These are phyloP conservation scores for Loris lydekkerianus DNA, from an alignment of 2,797 vertebrate species.

Conservation along the genomic window DNA sequence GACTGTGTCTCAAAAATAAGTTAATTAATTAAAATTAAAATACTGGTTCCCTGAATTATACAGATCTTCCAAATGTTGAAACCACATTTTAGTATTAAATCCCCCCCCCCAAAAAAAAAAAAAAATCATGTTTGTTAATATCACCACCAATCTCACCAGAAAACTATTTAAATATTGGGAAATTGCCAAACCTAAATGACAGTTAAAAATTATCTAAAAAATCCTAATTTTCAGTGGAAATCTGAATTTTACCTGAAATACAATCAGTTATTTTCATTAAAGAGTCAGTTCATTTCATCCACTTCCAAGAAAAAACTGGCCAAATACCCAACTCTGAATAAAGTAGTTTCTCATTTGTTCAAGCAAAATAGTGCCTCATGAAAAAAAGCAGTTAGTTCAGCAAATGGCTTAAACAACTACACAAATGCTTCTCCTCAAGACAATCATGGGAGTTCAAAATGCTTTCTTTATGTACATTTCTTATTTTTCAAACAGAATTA, in stretches of 20 bases:
- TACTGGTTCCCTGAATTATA: background rate
- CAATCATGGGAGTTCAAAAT: background rate
- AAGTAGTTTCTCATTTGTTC: background rate
- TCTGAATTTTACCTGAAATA: background rate
- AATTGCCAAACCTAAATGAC: slow-evolving; percentile 3
- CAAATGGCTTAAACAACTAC: background rate
- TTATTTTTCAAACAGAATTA: background rate
- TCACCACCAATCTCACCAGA: background rate
- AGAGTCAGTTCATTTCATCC: background rate
- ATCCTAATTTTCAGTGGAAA: background rate
- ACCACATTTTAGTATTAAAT: slow-evolving; percentile 19
- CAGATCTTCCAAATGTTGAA: background rate
- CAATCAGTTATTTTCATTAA: background rate
- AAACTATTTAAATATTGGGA: background rate
- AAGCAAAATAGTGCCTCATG: background rate
- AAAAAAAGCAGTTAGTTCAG: background rate
- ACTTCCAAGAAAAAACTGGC: background rate
- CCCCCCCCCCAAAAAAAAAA: no score
- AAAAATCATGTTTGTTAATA: slow-evolving; percentile 20
- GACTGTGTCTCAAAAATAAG: no score
- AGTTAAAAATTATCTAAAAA: background rate
- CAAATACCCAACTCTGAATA: slow-evolving; percentile 16
- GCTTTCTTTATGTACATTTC: background rate
- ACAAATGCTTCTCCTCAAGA: background rate
- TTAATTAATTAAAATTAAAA: background rate